Percentiles rank a stretch among this genome's conserved stretches.
Evolutionary conservation across 2,797 vertebrate genomes (phyloP).

Genomic region (Apogon hyalosoma): DNA sequence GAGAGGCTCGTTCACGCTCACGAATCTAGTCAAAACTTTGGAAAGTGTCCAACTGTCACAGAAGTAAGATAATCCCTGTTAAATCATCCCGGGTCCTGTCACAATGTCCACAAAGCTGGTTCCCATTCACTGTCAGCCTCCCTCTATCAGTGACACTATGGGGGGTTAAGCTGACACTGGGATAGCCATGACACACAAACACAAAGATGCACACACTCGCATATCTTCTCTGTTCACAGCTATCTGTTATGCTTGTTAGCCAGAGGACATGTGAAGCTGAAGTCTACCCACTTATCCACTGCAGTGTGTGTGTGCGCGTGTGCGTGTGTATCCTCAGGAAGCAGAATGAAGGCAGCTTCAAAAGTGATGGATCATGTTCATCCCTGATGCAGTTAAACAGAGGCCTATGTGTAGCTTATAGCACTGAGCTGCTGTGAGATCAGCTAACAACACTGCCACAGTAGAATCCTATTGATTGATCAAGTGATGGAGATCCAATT

Average conservation of each 20-base stretch:
- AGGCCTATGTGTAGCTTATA: conserved; percentile 11
- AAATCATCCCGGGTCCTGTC: conserved; percentile 57
- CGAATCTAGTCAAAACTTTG: conserved; percentile 45
- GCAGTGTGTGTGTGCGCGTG: conserved; percentile 16
- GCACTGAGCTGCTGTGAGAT: conserved; percentile 19
- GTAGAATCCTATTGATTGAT: conserved; percentile 11
- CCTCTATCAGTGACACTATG: conserved; percentile 34
- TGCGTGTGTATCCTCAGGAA: not conserved
- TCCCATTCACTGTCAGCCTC: conserved; percentile 39
- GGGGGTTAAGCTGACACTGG: conserved; percentile 28
- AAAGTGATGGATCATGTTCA: conserved; percentile 42
- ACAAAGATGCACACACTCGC: conserved; percentile 5
- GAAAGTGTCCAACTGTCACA: conserved; percentile 60
- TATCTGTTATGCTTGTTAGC: conserved; percentile 49
- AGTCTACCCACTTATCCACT: conserved; percentile 35
- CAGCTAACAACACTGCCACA: conserved; percentile 4
- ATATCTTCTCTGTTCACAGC: conserved; percentile 15
- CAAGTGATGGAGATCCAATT: conserved; percentile 5
- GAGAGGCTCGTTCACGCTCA: conserved; percentile 28
- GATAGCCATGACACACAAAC: not conserved
- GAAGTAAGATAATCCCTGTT: conserved; percentile 49
- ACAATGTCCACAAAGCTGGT: conserved; percentile 53
- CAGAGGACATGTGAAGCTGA: conserved; percentile 37
- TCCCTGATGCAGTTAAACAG: conserved; percentile 24
- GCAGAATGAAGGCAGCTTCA: conserved; percentile 14